Evolutionary conservation across 2,113 vertebrate species (phyloP), one percentile per base, ranked within the genome.

Genomic region (Apeltes quadracus): DNA sequence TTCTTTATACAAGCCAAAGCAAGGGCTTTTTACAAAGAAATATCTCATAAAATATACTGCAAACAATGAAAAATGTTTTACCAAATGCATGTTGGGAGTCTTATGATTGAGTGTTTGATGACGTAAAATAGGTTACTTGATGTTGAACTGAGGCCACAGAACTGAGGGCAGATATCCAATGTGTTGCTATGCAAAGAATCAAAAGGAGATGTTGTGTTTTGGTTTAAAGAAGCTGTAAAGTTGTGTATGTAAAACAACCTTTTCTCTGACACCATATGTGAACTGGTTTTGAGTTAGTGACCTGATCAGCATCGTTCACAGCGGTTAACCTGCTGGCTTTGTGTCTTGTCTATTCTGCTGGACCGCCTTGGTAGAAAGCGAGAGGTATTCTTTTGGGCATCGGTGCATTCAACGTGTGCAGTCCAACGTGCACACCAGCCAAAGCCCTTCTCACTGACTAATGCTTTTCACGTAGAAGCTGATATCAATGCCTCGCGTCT

Each of bases 321-420:
- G 51, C 18, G 55, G 61, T 57, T 46, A 58, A 72, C 81, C 23
- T 78, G 71, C 68, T 81, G 50, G 23, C 59, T 61, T 77, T 59
- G 51, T 39, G 32, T 76, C 57, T 72, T 72, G 70, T 58, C 53
- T 70, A 38, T 59, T 46, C 46, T 48, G 27, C 23, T 67, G 13
- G 23, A 0, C 58, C 38, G 61, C 66, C 81, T 73, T 11, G 61
- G 48, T 76, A 62, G 83, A 79, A 83, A 89, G 76, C 74, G 53
- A 20, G 58, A 81, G 65, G 56, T 58, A 76, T 87, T 83, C 61
- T 74, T 61, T 79, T 68, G 51, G 66, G 80, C 64, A 46, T 78
- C 63, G 39, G 70, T 63, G 79, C 41, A 64, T 71, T 84, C 88
- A 75, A 84, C 78, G 89, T 89, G 90, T 83, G 86, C 79, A 84